A percentile compares a stretch with the other conserved stretches of the same genome.
These are phyloP conservation scores for Diorhabda carinulata DNA, from an alignment of 1,140 invertebrate species.

Conservation along the genomic window DNA sequence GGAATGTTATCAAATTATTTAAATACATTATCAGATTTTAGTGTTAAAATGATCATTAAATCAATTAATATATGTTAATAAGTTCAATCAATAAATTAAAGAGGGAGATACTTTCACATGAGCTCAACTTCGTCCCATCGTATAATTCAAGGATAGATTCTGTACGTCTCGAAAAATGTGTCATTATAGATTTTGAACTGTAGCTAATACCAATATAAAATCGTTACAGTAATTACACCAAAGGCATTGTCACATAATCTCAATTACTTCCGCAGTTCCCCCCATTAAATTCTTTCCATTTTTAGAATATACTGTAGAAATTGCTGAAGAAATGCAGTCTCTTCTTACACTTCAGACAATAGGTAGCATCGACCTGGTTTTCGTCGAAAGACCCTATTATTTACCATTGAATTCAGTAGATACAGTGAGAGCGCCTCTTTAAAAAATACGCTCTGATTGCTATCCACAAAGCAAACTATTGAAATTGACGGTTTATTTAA, in stretches of 20 bases:
- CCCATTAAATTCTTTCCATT: neutral
- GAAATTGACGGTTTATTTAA: conserved; percentile 17
- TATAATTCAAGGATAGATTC: too few relatives aligned
- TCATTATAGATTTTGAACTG: too few relatives aligned
- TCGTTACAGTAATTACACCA: too few relatives aligned
- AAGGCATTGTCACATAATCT: neutral
- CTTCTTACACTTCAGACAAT: neutral
- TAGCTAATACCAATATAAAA: too few relatives aligned
- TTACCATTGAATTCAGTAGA: neutral
- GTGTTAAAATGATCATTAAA: too few relatives aligned
- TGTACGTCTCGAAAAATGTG: too few relatives aligned
- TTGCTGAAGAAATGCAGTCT: neutral
- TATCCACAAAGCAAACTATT: conserved; percentile 5
- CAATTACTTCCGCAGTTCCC: neutral
- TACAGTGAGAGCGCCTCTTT: conserved; percentile 8
- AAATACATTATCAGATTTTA: too few relatives aligned
- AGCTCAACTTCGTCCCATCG: too few relatives aligned
- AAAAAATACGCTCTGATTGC: conserved; percentile 23
- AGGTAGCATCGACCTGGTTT: conserved; percentile 15
- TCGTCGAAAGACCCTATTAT: conserved; percentile 13
- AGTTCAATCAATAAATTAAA: too few relatives aligned
- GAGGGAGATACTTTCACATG: too few relatives aligned
- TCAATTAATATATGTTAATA: too few relatives aligned
- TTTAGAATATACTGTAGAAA: neutral
- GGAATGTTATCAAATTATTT: too few relatives aligned